Conservation (phyloP, 2,888 invertebrate genomes). For the Troides oblongomaculatus region DNA sequence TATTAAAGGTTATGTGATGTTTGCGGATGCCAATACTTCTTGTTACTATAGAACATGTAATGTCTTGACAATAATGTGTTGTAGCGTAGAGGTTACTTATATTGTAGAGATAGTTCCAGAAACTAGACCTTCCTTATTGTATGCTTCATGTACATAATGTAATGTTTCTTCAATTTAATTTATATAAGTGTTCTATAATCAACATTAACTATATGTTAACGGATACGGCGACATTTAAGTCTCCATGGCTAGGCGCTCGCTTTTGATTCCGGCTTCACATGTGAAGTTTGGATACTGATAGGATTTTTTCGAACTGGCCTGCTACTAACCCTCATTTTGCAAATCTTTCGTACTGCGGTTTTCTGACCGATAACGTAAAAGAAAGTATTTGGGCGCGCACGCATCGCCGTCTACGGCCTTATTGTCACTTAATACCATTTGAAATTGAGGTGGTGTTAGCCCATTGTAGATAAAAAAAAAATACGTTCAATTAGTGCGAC, state of each 20-base stretch:
- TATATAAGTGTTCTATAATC: slow-evolving; percentile 22
- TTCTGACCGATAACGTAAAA: no score
- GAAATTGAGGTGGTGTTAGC: no score
- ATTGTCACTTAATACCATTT: no score
- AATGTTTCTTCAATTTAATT: slow-evolving; percentile 26
- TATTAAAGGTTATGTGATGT: background rate
- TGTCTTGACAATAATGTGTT: slow-evolving; percentile 48
- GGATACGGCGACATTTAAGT: background rate
- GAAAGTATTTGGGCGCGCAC: no score
- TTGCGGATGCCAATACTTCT: slow-evolving; percentile 5
- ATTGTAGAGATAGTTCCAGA: slow-evolving; percentile 31
- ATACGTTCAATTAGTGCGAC: background rate
- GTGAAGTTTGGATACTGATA: no score
- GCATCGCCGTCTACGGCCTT: no score
- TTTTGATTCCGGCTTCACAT: no score
- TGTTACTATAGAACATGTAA: slow-evolving; percentile 23
- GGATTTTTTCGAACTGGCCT: no score
- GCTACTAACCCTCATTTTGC: no score
- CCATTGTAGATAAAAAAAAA: no score
- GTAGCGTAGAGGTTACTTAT: slow-evolving; percentile 35
- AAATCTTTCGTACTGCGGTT: no score
- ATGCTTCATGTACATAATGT: slow-evolving; percentile 27
- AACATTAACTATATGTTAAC: slow-evolving; percentile 22
- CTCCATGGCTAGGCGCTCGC: no score
- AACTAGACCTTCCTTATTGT: slow-evolving; percentile 5